Evolutionary conservation across 2,888 invertebrate genomes (phyloP).

Genomic region (Marronus borbonicus): DNA sequence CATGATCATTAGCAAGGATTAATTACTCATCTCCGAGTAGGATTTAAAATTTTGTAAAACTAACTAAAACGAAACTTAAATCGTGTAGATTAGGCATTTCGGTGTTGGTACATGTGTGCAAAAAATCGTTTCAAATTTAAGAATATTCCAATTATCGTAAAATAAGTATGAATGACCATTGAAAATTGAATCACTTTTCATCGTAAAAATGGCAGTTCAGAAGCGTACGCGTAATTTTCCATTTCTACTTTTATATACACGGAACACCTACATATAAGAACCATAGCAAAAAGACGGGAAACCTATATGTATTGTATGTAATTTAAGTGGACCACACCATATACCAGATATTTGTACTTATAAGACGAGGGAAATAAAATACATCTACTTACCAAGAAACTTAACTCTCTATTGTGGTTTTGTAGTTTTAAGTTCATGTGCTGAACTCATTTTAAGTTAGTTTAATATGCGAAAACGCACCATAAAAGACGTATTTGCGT

Average conservation of each 20-base stretch:
- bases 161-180: slow-evolving; percentile 38
- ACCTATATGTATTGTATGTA: slow-evolving; percentile 60
- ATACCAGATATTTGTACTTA: slow-evolving; percentile 54
- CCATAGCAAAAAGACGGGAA: slow-evolving; percentile 43
- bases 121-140: slow-evolving; percentile 35
- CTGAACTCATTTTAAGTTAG: slow-evolving; percentile 37
- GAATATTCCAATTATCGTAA: slow-evolving; percentile 15
- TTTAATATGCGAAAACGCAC: slow-evolving; percentile 5
- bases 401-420: slow-evolving; percentile 39
- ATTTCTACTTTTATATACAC: slow-evolving; percentile 64
- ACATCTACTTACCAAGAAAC: slow-evolving; percentile 46
- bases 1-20: slow-evolving; percentile 8
- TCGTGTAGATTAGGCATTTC: slow-evolving; percentile 48
- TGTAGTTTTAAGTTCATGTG: slow-evolving; percentile 40
- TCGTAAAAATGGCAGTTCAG: slow-evolving; percentile 46
- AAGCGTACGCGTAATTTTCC: slow-evolving; percentile 33
- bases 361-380: slow-evolving; percentile 14
- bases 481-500: not conserved
- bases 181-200: slow-evolving; percentile 49
- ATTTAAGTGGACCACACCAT: slow-evolving; percentile 65
- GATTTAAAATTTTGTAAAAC: slow-evolving; percentile 35
- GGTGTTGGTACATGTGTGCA: slow-evolving; percentile 47
- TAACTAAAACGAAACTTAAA: slow-evolving; percentile 43
- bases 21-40: slow-evolving; percentile 14
- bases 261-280: slow-evolving; percentile 41